Percentiles rank a stretch among this genome's conserved stretches.
Evolutionary conservation across 2,797 vertebrate species (phyloP).

Genomic region (Gallirallus australis): DNA sequence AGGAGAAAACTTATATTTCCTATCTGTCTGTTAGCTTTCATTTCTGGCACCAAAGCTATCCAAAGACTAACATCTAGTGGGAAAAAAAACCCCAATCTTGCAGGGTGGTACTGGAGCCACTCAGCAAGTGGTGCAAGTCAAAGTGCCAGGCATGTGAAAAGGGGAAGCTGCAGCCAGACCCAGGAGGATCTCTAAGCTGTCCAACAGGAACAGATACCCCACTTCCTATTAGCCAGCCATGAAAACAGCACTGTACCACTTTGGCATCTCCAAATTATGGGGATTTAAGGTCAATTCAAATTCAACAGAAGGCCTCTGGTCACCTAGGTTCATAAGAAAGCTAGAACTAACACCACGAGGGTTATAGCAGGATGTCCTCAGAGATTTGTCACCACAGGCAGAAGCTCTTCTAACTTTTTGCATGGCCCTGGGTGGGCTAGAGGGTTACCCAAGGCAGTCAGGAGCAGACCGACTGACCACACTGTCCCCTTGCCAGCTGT

Average conservation of each 20-base stretch:
- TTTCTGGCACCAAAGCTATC: slow-evolving; percentile 1
- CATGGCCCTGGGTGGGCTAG: not conserved
- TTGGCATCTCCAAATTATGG: not conserved
- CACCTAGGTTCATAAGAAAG: not conserved
- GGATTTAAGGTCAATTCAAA: not conserved
- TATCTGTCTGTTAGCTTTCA: slow-evolving; percentile 1
- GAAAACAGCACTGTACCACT: not conserved
- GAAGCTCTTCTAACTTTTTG: not conserved
- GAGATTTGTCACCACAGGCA: not conserved
- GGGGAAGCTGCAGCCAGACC: not conserved
- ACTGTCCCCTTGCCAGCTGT: not conserved
- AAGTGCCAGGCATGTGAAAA: not conserved
- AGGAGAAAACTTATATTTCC: not conserved
- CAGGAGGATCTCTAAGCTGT: not conserved
- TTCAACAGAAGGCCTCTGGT: not conserved
- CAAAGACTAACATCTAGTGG: not conserved
- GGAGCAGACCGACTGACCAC: not conserved
- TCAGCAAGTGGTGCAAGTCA: not conserved
- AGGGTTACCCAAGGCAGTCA: not conserved
- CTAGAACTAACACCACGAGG: not conserved
- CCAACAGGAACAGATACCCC: not conserved
- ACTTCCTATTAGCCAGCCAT: not conserved
- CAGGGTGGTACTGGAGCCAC: not conserved
- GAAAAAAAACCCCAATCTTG: not conserved
- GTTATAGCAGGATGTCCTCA: not conserved